These are phyloP conservation scores for Anoplolepis gracilipes DNA, from an alignment of 1,140 invertebrate species.

Conservation along the genomic window DNA sequence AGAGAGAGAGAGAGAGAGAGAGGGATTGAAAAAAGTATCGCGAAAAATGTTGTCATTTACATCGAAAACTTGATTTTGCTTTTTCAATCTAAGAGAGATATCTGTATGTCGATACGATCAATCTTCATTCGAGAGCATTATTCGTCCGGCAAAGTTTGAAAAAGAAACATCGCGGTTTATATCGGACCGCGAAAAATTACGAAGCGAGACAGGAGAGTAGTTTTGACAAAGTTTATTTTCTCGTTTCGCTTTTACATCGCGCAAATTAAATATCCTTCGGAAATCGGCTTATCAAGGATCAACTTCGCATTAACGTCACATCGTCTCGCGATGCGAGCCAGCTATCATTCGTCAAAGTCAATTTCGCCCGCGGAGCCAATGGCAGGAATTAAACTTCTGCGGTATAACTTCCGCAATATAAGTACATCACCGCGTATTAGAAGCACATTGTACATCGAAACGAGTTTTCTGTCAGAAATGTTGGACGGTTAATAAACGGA, in stretches of 20 bases:
- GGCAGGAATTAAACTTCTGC: conserved; percentile 48
- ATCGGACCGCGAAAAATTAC: background rate
- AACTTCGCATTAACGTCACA: conserved; percentile 60
- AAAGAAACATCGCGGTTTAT: conserved; percentile 1
- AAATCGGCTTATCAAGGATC: conserved; percentile 52
- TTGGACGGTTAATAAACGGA: background rate
- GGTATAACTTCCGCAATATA: conserved; percentile 52
- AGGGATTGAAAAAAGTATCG: background rate
- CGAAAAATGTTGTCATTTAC: background rate
- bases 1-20: background rate
- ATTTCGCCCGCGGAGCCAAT: conserved; percentile 33
- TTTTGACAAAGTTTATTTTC: conserved; percentile 30
- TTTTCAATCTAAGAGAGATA: background rate
- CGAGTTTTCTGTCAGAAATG: conserved; percentile 13
- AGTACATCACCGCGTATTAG: conserved; percentile 36
- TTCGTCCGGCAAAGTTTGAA: background rate
- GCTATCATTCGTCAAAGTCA: conserved; percentile 59
- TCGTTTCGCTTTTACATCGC: conserved; percentile 10
- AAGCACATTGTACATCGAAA: conserved; percentile 19
- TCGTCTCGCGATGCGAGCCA: background rate
- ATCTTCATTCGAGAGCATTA: conserved; percentile 18
- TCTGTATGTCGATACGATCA: conserved; percentile 3
- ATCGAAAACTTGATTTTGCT: conserved; percentile 25
- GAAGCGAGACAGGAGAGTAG: no score
- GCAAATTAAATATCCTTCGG: conserved; percentile 50